phyloP scores from a whole-genome alignment of 2,113 vertebrate species.

The Cheirogaleus medius region DNA sequence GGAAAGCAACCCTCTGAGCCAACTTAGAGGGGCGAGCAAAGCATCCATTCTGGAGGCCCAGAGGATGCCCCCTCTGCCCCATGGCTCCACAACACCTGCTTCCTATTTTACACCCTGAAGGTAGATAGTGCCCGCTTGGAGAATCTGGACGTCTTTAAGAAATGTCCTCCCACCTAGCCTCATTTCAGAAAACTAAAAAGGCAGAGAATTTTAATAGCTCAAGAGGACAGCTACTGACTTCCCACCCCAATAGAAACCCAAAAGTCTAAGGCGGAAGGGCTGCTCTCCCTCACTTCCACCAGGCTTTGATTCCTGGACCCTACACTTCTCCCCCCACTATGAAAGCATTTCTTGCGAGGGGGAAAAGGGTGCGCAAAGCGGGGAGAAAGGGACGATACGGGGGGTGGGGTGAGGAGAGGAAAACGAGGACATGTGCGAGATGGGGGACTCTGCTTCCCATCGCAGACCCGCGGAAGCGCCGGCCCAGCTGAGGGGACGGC shows the following conservation, averaged over 20 bases:
- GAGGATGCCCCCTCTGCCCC: not conserved
- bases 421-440: not conserved
- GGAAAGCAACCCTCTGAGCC: not conserved
- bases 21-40: not conserved
- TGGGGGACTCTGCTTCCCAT: not conserved
- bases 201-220: slow-evolving; percentile 42
- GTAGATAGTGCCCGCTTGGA: not conserved
- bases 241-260: slow-evolving; percentile 39
- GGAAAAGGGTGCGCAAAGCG: not conserved
- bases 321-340: not conserved
- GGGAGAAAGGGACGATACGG: not conserved
- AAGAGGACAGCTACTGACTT: slow-evolving; percentile 54
- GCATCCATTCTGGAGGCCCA: not conserved
- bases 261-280: not conserved
- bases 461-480: not conserved
- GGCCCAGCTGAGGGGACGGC: not conserved
- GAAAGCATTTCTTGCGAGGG: not conserved
- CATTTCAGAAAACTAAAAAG: slow-evolving; percentile 42
- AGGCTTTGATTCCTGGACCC: not conserved
- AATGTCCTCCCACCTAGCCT: slow-evolving; percentile 57
- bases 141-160: not conserved
- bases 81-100: not conserved
- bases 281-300: not conserved
- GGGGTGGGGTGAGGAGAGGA: not conserved
- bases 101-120: not conserved